Base-by-base conservation (phyloP, 1,140 invertebrate species). In the Calliopsis andreniformis region DNA sequence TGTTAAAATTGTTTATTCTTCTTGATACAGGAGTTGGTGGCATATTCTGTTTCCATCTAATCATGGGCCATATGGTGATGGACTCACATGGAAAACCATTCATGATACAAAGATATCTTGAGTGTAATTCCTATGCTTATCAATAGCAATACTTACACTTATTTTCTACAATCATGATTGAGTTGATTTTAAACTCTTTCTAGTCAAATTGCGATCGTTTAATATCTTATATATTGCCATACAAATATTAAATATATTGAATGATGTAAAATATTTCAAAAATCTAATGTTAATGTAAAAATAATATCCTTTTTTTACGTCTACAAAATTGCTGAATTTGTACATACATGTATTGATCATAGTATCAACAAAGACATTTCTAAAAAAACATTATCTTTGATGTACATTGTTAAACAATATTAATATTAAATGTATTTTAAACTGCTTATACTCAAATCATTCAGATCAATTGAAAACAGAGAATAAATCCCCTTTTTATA, bases 31-130 rank as follows among this genome's bases (percentile, higher is more conserved):
- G 76, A 88, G 79, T 45, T 94, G 93, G 93, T 87, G 94, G 78
- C 94, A 96, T 86, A 92, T 98, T 42, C 72, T 98, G 47, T 92
- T 98, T 39, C 98, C 97, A 42, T 98, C 97, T 0, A 90, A 88
- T 35, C 97, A 98, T 90, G 92, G 92, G 25, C 97, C 97, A 0
- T 89, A 93, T 42, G 97, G 97, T 5, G 94, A 96, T 87, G 97
- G 97, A 5, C 91, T 98, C 0, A 94, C 94, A 2, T 98, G 97
- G 95, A 93, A 94, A 73, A 96, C 95, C 0, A 93, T 95, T 18
- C 92, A 95, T 51, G 91, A 93, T 85, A 80, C 79, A 56, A 88
- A 91, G 76, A 87, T 88, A 80, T 88, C 87, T 68, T 85, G 56
- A 84, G 71, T 79, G 59, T 64, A 58, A 73, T 73, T 61, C 14